Evolutionary conservation across 2,797 vertebrate species (phyloP).

Genomic region (Sus cebifrons): DNA sequence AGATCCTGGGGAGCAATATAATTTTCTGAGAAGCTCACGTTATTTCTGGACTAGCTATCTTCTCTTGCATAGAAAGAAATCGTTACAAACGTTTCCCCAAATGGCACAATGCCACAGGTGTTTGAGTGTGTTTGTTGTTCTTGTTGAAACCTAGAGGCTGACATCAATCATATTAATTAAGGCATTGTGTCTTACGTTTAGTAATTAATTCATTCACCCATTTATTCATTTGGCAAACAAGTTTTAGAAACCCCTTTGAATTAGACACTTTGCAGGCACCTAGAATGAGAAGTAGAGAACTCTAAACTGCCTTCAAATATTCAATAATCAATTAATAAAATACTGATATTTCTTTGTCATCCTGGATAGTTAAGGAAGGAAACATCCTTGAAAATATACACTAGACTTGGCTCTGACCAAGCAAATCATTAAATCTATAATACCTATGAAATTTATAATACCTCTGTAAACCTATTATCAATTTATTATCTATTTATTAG

Average conservation of each 20-base stretch:
- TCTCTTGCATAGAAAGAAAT: background rate
- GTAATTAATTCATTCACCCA: background rate
- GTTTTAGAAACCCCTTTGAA: background rate
- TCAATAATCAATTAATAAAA: background rate
- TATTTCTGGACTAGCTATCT: background rate
- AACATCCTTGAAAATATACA: background rate
- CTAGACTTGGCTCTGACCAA: background rate
- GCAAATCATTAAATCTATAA: background rate
- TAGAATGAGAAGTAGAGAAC: background rate
- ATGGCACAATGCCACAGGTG: background rate
- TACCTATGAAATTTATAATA: background rate
- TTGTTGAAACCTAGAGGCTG: background rate
- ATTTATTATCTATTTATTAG: too few species aligned
- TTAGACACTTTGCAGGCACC: background rate
- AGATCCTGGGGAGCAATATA: background rate
- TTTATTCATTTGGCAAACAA: background rate
- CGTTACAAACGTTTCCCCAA: background rate
- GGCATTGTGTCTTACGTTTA: background rate
- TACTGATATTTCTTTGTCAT: background rate
- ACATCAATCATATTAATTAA: background rate
- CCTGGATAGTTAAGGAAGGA: background rate
- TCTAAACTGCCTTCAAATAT: background rate
- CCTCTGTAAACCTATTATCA: too few species aligned
- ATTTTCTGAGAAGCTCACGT: background rate
- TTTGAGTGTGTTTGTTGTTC: background rate